Evolutionary conservation across 2,113 vertebrate species (phyloP).

Genomic region (Mesitornis unicolor): DNA sequence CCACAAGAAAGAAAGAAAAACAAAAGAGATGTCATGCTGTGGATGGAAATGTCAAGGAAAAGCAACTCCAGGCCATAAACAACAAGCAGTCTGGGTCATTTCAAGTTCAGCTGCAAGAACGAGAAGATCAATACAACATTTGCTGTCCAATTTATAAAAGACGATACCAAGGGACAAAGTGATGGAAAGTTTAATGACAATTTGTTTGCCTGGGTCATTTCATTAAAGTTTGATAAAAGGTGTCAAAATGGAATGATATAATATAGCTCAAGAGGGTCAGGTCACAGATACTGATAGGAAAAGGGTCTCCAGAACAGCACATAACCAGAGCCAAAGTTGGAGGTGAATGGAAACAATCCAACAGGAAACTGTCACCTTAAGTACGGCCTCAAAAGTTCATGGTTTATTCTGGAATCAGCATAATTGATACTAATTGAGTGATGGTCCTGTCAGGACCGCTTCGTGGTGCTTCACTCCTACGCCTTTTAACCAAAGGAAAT

Average conservation of each 20-base stretch:
- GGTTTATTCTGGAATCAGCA: constrained; percentile 14
- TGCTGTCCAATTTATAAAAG: constrained; percentile 97
- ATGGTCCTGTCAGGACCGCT: neutral
- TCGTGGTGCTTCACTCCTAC: rapidly evolving
- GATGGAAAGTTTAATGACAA: constrained; percentile 92
- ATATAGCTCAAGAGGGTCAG: constrained; percentile 80
- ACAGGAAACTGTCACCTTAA: neutral
- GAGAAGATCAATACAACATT: constrained; percentile 91
- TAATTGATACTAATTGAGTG: constrained; percentile 3
- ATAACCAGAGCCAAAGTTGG: constrained; percentile 57
- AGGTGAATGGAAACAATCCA: constrained; percentile 25
- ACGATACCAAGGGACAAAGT: constrained; percentile 88
- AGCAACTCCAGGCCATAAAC: constrained; percentile 87
- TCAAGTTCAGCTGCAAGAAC: constrained; percentile 89
- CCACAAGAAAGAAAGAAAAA: constrained; percentile 79
- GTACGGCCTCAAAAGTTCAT: neutral
- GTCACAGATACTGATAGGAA: constrained; percentile 67
- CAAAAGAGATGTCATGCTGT: constrained; percentile 78
- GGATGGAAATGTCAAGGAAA: constrained; percentile 84
- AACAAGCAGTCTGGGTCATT: constrained; percentile 85
- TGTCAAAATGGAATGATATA: constrained; percentile 87
- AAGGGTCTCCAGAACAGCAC: constrained; percentile 46
- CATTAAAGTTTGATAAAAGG: constrained; percentile 91
- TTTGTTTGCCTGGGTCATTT: constrained; percentile 89
- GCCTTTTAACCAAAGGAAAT: neutral